These are phyloP conservation scores for Odocoileus hemionus DNA, from an alignment of 2,113 vertebrate genomes.

Conservation along the genomic window DNA sequence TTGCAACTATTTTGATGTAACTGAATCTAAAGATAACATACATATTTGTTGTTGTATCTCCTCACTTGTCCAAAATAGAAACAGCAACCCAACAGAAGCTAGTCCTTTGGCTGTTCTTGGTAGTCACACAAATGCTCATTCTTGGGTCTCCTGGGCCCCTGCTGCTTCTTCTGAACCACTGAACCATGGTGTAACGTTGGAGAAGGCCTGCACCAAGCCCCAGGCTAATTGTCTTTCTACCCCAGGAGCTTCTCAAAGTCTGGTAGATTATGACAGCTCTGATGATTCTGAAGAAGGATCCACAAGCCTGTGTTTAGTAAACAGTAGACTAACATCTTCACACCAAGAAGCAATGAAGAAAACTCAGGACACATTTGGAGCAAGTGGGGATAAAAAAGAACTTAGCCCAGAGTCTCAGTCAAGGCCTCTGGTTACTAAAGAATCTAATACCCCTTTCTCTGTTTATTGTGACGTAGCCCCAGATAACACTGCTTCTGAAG, in stretches of 20 bases:
- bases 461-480: neutral
- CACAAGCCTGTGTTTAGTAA: conserved; percentile 40
- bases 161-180: neutral
- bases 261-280: conserved; percentile 91
- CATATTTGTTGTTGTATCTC: neutral
- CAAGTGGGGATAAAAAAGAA: neutral
- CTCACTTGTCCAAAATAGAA: neutral
- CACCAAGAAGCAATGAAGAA: neutral
- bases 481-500: neutral
- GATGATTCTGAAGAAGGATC: conserved; percentile 86
- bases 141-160: neutral
- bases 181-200: neutral
- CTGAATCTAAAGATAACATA: neutral
- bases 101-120: neutral
- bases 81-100: neutral
- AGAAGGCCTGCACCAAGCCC: neutral
- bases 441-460: neutral
- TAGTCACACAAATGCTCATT: neutral
- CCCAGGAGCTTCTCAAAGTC: conserved; percentile 64
- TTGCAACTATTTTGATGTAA: conserved; percentile 74
- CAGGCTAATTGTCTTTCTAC: neutral
- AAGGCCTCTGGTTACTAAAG: neutral
- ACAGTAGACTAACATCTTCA: conserved; percentile 3
- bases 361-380: neutral
- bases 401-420: neutral